Conservation (phyloP, 2,797 vertebrate genomes). For the Sarcophilus harrisii region DNA sequence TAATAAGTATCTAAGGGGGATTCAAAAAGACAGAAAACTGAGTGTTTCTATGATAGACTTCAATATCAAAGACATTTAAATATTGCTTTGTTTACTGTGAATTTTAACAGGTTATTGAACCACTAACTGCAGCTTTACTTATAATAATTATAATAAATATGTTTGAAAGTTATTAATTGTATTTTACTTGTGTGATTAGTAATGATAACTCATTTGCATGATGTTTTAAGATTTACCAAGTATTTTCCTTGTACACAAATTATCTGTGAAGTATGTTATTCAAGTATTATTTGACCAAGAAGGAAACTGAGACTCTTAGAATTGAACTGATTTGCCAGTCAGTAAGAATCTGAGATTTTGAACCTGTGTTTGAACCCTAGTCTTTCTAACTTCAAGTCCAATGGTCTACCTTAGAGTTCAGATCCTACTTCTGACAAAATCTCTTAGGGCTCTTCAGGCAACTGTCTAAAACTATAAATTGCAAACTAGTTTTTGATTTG, state of each 20-base stretch:
- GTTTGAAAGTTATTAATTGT: constrained; percentile 1
- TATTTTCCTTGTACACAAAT: not conserved
- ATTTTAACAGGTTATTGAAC: constrained; percentile 38
- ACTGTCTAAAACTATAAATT: not conserved
- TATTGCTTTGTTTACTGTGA: not conserved
- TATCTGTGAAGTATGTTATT: not conserved
- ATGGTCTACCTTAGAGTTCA: not conserved
- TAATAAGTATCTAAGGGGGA: constrained; percentile 60
- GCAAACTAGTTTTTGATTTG: not conserved
- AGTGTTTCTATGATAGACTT: not conserved
- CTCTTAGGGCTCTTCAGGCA: not conserved
- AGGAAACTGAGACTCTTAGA: not conserved
- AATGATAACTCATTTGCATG: not conserved
- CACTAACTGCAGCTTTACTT: not conserved
- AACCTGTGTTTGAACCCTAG: not conserved
- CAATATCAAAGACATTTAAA: not conserved
- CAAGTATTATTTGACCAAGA: not conserved
- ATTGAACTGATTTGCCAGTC: not conserved
- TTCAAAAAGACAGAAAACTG: constrained; percentile 10
- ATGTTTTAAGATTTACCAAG: not conserved
- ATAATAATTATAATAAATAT: constrained; percentile 40
- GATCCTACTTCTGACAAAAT: not conserved
- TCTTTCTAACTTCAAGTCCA: not conserved
- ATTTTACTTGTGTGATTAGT: not conserved
- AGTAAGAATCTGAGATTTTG: not conserved